A percentile compares a stretch with the other conserved stretches of the same genome.
phyloP scores from a whole-genome alignment of 2,797 vertebrate genomes.

The Neosalanx taihuensis region DNA sequence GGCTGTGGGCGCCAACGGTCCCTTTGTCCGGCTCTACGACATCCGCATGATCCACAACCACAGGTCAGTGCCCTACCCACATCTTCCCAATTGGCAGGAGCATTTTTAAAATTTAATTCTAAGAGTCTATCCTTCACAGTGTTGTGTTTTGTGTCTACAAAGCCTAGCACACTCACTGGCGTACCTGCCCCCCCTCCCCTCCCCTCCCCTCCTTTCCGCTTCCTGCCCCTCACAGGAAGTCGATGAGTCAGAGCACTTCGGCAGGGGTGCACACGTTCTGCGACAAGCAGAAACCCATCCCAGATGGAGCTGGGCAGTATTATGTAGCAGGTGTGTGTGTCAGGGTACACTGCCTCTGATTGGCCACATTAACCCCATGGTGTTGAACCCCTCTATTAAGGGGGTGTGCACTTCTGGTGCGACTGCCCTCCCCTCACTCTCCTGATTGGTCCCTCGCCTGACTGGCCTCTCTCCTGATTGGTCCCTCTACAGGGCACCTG shows the following conservation, averaged over 20 bases:
- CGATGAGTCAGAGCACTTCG: slow-evolving; percentile 82
- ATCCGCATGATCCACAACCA: slow-evolving; percentile 99
- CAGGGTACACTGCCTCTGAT: too few species aligned
- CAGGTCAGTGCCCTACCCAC: slow-evolving; percentile 69
- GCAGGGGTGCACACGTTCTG: slow-evolving; percentile 94
- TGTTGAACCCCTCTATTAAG: too few species aligned
- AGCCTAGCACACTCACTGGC: too few species aligned
- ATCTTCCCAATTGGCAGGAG: not conserved
- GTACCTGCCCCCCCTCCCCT: not conserved
- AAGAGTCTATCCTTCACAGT: not conserved
- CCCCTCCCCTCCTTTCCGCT: not conserved
- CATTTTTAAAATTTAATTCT: not conserved
- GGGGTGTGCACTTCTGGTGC: not conserved
- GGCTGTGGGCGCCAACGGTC: slow-evolving; percentile 93
- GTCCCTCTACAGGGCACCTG: slow-evolving; percentile 80
- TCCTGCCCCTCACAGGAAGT: slow-evolving; percentile 76
- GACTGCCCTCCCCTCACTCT: not conserved
- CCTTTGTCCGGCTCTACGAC: slow-evolving; percentile 96
- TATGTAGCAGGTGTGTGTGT: slow-evolving; percentile 88
- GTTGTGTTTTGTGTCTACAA: not conserved
- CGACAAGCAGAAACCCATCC: slow-evolving; percentile 90
- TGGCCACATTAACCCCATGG: too few species aligned
- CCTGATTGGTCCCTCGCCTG: not conserved
- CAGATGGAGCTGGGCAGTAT: slow-evolving; percentile 94
- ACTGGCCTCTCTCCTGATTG: not conserved